Conservation (phyloP, 1,140 invertebrate species). For the Metopolophium dirhodum region DNA sequence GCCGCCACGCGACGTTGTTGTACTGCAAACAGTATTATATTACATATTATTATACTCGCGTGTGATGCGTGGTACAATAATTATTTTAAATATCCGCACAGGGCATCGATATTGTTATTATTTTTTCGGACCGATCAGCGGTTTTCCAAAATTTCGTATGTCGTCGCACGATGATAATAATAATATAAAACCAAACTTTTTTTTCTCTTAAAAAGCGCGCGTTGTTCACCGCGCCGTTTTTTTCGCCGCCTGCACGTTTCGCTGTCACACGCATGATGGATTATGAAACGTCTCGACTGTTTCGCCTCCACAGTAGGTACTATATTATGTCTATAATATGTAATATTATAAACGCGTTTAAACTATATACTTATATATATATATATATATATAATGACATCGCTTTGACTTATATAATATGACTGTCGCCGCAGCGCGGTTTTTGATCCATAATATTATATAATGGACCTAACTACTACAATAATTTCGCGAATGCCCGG, state of each 20-base stretch:
- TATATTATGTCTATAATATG: no score
- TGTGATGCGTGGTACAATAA: neutral
- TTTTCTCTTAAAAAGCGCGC: neutral
- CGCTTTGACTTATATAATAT: neutral
- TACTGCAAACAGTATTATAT: neutral
- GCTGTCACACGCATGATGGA: neutral
- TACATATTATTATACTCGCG: neutral
- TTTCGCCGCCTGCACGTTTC: neutral
- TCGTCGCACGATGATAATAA: neutral
- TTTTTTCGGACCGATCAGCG: neutral
- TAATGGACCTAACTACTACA: neutral
- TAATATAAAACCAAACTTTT: slow-evolving; percentile 3
- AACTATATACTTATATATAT: no score
- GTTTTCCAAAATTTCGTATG: neutral
- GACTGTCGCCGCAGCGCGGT: neutral
- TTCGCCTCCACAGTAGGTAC: neutral
- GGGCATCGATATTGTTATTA: neutral
- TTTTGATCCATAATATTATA: neutral
- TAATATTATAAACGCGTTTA: no score
- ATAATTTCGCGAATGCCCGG: neutral
- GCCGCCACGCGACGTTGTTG: neutral
- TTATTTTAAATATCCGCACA: neutral
- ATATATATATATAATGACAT: neutral
- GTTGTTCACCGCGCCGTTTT: neutral
- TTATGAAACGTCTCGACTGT: neutral